Base-by-base conservation (phyloP, 1,140 invertebrate species). In the Contarinia nasturtii region DNA sequence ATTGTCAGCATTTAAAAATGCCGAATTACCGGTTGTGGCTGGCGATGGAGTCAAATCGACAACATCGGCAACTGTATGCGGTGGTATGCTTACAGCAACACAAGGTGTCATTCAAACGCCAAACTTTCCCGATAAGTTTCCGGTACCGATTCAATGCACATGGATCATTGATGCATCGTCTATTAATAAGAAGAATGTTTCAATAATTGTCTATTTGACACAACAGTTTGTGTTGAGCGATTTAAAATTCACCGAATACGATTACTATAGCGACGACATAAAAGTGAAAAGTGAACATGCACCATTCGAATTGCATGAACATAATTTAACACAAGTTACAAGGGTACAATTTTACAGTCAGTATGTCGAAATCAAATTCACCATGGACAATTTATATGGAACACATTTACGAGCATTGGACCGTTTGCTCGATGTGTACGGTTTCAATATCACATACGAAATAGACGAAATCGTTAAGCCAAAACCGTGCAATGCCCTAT, bases 371-470 rank as follows among this genome's bases (percentile, higher is more conserved):
- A 72, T 92, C 21, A 79, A 83, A 40, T 76, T 94, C 55, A 69
- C 71, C 4, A 66, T 88, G 38, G 68, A 77, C 49, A 65, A 77
- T 18, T 67, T 86, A 45, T 82, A 85, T 53, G 86, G 86, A 5
- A 80, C 84, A 36, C 86, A 92, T 61, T 66, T 92, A 36, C 67
- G 89, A 1, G 85, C 86, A 0, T 63, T 87, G 37, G 76, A 86
- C 52, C 74, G 80, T 45, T 67, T 92, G 10, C 67, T 90, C 18
- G 78, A 88, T 51, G 85, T 89, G 2, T 90, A 82, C 58, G 89
- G 88, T 7, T 91, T 94, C 67, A 94, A 94, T 62, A 79, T 92
- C 51, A 92, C 87, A 4, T 92, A 90, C 59, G 84, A 88, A 57
- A 78, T 91, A 50, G 59, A 66, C 49, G 58, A 58, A 33, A 57